A percentile compares a stretch with the other conserved stretches of the same genome.
Evolutionary conservation across 2,888 invertebrate genomes (phyloP).

Genomic region (Argyresthia goedartella): DNA sequence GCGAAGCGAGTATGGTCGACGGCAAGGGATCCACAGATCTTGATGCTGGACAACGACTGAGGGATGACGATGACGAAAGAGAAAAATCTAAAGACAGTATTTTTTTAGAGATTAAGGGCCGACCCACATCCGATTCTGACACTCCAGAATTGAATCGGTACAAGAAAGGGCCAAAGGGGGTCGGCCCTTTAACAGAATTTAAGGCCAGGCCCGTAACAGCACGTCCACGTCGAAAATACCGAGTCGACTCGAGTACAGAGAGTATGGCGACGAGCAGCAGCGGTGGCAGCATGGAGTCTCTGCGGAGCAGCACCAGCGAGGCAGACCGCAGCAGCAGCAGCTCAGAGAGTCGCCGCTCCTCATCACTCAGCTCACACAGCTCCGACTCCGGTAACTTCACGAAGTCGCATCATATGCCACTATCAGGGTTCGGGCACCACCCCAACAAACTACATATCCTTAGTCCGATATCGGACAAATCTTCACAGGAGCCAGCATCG

Average conservation of each 20-base stretch:
- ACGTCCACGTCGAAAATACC: constrained; percentile 71
- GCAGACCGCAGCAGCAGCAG: constrained; percentile 89
- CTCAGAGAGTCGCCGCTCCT: constrained; percentile 86
- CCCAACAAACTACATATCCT: constrained; percentile 85
- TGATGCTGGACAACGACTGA: constrained; percentile 61
- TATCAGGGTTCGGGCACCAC: constrained; percentile 79
- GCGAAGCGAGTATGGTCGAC: constrained; percentile 75
- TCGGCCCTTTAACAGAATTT: constrained; percentile 73
- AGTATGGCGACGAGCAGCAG: constrained; percentile 91
- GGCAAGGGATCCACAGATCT: constrained; percentile 67
- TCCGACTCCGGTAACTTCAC: constrained; percentile 81
- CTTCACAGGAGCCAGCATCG: constrained; percentile 87
- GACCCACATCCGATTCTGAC: constrained; percentile 72
- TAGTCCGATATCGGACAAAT: constrained; percentile 91
- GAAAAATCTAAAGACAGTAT: constrained; percentile 77
- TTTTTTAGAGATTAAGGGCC: constrained; percentile 81
- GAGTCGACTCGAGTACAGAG: constrained; percentile 77
- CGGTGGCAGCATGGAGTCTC: constrained; percentile 89
- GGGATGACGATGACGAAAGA: constrained; percentile 78
- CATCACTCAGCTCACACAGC: constrained; percentile 87
- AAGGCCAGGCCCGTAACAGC: constrained; percentile 71
- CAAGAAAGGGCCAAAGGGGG: constrained; percentile 62
- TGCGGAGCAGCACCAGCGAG: constrained; percentile 89
- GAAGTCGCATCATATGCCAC: constrained; percentile 73
- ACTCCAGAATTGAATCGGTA: constrained; percentile 70